A percentile compares a stretch with the other conserved stretches of the same genome.
Conservation (phyloP, 2,113 vertebrate species). For the Nannospalax galili region DNA sequence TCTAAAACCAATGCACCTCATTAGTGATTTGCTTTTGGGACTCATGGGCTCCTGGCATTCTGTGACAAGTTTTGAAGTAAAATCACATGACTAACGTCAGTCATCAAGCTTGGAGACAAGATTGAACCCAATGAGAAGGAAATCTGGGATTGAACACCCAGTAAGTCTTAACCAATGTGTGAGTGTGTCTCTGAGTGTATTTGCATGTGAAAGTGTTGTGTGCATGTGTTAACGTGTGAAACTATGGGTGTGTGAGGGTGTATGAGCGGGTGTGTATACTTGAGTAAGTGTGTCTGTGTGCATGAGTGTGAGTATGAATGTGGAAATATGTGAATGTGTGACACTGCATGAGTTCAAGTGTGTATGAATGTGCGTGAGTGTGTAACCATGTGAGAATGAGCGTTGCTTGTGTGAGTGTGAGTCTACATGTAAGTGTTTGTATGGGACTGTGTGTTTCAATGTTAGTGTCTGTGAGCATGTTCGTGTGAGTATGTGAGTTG, state of each 20-base stretch:
- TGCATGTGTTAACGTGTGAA: neutral
- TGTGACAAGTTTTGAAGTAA: neutral
- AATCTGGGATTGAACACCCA: neutral
- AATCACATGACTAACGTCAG: neutral
- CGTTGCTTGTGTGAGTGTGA: no score
- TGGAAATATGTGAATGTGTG: neutral
- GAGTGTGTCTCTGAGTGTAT: neutral
- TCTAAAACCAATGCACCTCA: no score
- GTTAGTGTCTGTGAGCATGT: fast-evolving
- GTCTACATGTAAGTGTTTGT: neutral
- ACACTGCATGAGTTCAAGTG: neutral
- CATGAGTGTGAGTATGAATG: neutral
- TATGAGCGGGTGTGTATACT: neutral
- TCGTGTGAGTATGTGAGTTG: neutral
- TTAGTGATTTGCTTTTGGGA: neutral
- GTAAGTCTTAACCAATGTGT: fast-evolving
- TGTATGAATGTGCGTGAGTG: no score
- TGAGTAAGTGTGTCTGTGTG: neutral
- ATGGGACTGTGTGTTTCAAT: neutral
- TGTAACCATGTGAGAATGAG: no score
- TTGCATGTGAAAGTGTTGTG: neutral
- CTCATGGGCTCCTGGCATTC: neutral
- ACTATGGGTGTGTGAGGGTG: no score
- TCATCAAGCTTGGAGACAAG: neutral
- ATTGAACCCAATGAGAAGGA: neutral